phyloP scores from a whole-genome alignment of 2,113 vertebrate species.

The Microcebus murinus region DNA sequence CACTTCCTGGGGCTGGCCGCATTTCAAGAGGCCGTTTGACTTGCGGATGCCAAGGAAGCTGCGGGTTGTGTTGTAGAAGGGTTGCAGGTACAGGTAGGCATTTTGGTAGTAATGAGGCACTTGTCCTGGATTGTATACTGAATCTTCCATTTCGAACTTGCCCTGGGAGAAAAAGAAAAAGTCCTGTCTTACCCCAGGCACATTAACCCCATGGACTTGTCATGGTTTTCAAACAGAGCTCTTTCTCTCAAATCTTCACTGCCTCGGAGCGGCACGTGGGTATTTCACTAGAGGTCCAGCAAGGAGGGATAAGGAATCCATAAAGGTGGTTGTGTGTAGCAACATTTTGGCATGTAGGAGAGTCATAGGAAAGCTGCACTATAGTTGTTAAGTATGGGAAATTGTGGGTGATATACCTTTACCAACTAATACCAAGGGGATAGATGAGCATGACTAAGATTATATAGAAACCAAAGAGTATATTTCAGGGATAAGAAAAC shows the following conservation, averaged over 20 bases:
- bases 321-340: not conserved
- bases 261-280: not conserved
- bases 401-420: not conserved
- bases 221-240: not conserved
- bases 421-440: not conserved
- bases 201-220: not conserved
- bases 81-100: slow-evolving; percentile 68
- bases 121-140: not conserved
- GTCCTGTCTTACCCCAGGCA: not conserved
- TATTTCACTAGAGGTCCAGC: not conserved
- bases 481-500: not conserved
- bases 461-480: not conserved
- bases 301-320: not conserved
- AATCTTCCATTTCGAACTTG: slow-evolving; percentile 70
- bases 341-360: not conserved
- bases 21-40: slow-evolving; percentile 18
- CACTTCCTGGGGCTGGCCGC: slow-evolving; percentile 58
- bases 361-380: not conserved
- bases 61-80: slow-evolving; percentile 78
- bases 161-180: slow-evolving; percentile 69
- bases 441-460: not conserved
- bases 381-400: not conserved
- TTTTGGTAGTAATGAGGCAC: slow-evolving; percentile 64
- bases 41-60: slow-evolving; percentile 76
- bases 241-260: slow-evolving; percentile 14